Evolutionary conservation across 2,888 invertebrate species (phyloP), one percentile per base, ranked within the genome.

Genomic region (Seira sanloemensis): DNA sequence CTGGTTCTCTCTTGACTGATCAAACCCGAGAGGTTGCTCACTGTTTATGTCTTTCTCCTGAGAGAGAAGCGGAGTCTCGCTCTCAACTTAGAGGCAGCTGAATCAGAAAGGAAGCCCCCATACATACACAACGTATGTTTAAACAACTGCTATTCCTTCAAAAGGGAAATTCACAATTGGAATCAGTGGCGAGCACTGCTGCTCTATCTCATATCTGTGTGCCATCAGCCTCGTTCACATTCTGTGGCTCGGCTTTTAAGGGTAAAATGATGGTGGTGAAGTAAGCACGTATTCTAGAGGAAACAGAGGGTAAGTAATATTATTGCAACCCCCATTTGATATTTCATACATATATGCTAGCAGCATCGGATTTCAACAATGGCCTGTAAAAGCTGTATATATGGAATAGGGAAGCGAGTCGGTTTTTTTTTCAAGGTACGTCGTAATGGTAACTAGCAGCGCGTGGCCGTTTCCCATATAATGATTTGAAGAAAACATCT

Each of bases 381-480:
- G 25, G 37, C 12, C 26, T 27, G 46, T 12, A 2, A 58, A 58
- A 37, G 37, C 37, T 50, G 50, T 2, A 21, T 62, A 58, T n/a
- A 58, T 62, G 62, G 62, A 16, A 62, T 7, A 62, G 1, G 62
- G 23, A 62, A 21, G 21, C 21, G 21, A 62, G n/a, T 23, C 21
- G 73, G 21, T 54, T 73, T 50, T 58, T 69, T n/a, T 69, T 27
- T 7, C 69, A 23, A 50, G 73, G 25, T 73, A 58, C 18, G n/a
- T n/a, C n/a, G n/a, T n/a, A n/a, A n/a, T n/a, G 82, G 87, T 87
- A 85, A 83, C 85, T 82, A 75, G 83, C 81, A 84, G 87, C 87
- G 86, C 87, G 86, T 87, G 87, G 87, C 87, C 82, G 85, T 86
- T 62, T 87, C 78, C 72, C 72, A 24, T 78, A 82, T 72, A 54